Percentiles rank a stretch among this genome's conserved stretches.
Evolutionary conservation across 2,888 invertebrate genomes (phyloP).

Genomic region (Cerceris ruficornis): DNA sequence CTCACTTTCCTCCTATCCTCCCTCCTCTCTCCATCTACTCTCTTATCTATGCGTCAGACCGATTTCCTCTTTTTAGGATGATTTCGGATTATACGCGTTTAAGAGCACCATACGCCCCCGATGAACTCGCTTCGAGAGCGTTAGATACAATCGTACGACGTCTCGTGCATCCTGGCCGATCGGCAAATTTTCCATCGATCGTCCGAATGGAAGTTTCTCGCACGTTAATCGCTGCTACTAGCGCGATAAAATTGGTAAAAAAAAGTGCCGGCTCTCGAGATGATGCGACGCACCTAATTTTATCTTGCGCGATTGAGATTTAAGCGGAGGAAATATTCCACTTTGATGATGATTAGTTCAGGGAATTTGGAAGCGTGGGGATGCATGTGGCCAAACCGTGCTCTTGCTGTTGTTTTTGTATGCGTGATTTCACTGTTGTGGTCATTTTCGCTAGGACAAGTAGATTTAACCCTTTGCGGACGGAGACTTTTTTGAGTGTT

Average conservation of each 20-base stretch:
- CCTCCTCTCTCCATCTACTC: conserved; percentile 20
- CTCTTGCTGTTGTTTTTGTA: too few species aligned
- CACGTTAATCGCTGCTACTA: neutral
- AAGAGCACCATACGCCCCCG: neutral
- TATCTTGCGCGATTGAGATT: too few species aligned
- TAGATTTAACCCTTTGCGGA: too few species aligned
- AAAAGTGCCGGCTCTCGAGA: neutral
- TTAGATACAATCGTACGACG: too few species aligned
- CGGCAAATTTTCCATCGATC: conserved; percentile 50
- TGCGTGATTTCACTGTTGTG: too few species aligned
- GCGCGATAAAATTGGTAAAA: neutral
- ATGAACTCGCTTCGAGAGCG: conserved; percentile 11
- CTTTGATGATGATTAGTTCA: too few species aligned
- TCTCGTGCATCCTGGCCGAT: neutral
- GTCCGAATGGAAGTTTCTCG: conserved; percentile 7
- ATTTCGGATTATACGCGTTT: conserved; percentile 17
- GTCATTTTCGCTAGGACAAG: too few species aligned
- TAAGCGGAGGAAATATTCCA: too few species aligned
- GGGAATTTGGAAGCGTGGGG: too few species aligned
- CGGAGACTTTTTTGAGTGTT: too few species aligned
- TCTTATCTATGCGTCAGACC: conserved; percentile 22
- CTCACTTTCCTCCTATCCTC: too few species aligned
- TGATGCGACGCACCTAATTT: conserved; percentile 2
- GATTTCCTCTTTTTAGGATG: conserved; percentile 1
- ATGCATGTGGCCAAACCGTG: too few species aligned